phyloP scores from a whole-genome alignment of 2,888 invertebrate genomes.

The Scaptomyza flava region DNA sequence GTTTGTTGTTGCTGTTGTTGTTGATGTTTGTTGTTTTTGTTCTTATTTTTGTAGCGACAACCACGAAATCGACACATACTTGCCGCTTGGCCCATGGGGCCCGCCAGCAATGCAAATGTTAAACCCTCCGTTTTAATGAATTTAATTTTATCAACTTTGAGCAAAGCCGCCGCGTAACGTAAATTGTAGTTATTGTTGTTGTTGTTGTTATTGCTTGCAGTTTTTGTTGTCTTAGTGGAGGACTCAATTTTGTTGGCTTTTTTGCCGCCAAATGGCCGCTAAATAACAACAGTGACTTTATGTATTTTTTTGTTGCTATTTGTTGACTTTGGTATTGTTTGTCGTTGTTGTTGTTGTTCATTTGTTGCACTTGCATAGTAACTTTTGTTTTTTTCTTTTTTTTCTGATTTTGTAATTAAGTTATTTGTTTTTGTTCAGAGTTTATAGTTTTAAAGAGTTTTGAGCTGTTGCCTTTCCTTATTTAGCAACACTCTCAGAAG shows the following conservation, averaged over 20 bases:
- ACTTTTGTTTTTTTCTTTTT: constrained; percentile 14
- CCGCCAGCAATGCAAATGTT: constrained; percentile 85
- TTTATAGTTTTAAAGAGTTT: constrained; percentile 8
- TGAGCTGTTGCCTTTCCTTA: constrained; percentile 30
- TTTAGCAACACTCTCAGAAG: constrained; percentile 33
- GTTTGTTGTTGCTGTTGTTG: constrained; percentile 44
- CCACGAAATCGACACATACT: constrained; percentile 92
- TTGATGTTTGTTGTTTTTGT: constrained; percentile 76
- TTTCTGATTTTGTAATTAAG: constrained; percentile 8
- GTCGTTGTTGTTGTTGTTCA: constrained; percentile 16
- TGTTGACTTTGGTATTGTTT: constrained; percentile 48
- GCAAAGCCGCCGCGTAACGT: constrained; percentile 62
- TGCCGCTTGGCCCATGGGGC: constrained; percentile 91
- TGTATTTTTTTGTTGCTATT: constrained; percentile 21
- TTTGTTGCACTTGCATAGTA: constrained; percentile 68
- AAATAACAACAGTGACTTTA: constrained; percentile 21
- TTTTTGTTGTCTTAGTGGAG: constrained; percentile 33
- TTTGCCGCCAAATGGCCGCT: constrained; percentile 60
- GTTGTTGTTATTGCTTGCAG: constrained; percentile 28
- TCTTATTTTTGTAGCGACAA: constrained; percentile 92
- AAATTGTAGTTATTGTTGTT: constrained; percentile 55
- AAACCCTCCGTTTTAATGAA: constrained; percentile 84
- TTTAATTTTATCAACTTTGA: constrained; percentile 83
- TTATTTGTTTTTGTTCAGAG: constrained; percentile 2
- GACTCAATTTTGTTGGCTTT: constrained; percentile 70